Base-by-base conservation (phyloP, 2,797 vertebrate genomes). In the Onychomys arenicola region DNA sequence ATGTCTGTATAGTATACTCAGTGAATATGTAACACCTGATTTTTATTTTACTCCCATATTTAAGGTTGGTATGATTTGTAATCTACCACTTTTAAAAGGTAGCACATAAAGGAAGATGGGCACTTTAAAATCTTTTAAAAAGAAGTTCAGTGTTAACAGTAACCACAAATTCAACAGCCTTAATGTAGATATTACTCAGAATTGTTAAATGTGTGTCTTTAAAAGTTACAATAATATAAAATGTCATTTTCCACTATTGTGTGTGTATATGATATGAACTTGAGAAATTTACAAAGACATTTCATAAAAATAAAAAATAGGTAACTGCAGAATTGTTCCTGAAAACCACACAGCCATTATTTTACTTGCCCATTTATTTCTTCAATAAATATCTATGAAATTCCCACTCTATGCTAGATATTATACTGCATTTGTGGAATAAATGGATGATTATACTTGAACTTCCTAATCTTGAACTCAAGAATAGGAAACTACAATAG, bases 101-200 rank as follows among this genome's bases (percentile, higher is more conserved):
- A 73, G n/a, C 29, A 90, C 32, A 25, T 67, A 69, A 86, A 52
- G 63, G 59, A 93, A 81, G 92, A 80, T 91, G 25, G 81, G 1
- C 81, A 83, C 4, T 81, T 96, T 49, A 83, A 95, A 86, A 89
- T 90, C 13, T 96, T 55, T 84, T 87, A 59, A 65, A 32, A 97
- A 61, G 10, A 90, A 87, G 65, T 32, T 94, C 46, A 82, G 5
- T 90, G 25, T 75, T 75, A 93, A 43, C 11, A 91, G 29, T 65
- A 82, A 92, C 16, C 76, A 65, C 65, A 55, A 94, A 81, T 82
- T 52, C 57, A 46, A 52, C 27, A 63, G 71, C 5, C 17, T 43
- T 84, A 83, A 52, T 43, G 59, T 12, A 90, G 12, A 82, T 2
- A 49, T 8, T n/a, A 12, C 32, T 27, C 76, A 14, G 34, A 91